phyloP scores from a whole-genome alignment of 2,113 vertebrate genomes.

The Sorex fumeus region DNA sequence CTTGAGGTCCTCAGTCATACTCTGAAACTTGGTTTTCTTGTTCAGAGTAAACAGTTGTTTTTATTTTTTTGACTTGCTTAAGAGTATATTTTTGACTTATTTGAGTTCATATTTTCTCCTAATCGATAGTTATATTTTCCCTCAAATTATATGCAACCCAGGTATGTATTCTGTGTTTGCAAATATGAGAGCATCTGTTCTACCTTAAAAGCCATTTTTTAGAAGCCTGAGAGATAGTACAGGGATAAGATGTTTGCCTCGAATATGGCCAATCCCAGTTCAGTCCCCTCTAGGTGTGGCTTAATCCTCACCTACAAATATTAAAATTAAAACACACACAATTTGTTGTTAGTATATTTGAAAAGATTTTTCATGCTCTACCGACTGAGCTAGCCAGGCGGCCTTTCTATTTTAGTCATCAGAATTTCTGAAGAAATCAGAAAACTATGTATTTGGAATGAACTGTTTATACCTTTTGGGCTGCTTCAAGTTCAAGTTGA shows the following conservation, averaged over 20 bases:
- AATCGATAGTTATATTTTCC: background rate
- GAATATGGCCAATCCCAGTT: no score
- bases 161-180: background rate
- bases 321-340: background rate
- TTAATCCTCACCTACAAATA: no score
- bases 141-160: background rate
- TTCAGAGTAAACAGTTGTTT: background rate
- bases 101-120: rapidly evolving
- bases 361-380: background rate
- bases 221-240: no score
- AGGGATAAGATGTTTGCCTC: no score
- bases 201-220: no score
- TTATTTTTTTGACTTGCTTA: constrained; percentile 57
- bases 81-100: background rate
- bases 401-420: background rate
- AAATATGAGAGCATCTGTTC: no score
- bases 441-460: background rate
- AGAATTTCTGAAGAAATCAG: background rate
- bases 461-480: background rate
- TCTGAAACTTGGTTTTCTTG: constrained; percentile 67
- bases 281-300: no score
- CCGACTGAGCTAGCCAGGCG: no score
- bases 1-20: background rate
- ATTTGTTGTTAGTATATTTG: background rate
- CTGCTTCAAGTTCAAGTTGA: constrained; percentile 37